phyloP scores from a whole-genome alignment of 2,113 vertebrate species.

The Eublepharis macularius region DNA sequence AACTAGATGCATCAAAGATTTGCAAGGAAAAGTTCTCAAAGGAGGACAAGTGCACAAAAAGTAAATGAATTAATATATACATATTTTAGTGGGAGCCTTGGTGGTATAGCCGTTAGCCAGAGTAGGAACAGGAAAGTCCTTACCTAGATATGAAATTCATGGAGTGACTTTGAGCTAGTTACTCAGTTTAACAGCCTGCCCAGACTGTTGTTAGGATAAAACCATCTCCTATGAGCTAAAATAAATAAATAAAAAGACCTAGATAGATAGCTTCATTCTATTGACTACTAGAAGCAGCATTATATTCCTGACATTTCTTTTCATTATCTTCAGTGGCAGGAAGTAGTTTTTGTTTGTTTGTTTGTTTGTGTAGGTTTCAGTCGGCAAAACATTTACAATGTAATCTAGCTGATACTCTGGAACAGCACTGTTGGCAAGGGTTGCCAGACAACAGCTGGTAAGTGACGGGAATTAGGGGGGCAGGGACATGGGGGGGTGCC shows the following conservation, averaged over 20 bases:
- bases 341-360: not conserved
- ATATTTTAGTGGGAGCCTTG: not conserved
- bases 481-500: too few species aligned
- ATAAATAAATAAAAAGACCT: too few species aligned
- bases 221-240: too few species aligned
- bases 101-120: too few species aligned
- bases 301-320: conserved; percentile 36
- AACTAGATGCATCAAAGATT: conserved; percentile 23
- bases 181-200: too few species aligned
- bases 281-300: not conserved
- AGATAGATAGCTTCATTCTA: conserved; percentile 2
- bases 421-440: not conserved
- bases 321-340: conserved; percentile 15
- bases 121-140: too few species aligned
- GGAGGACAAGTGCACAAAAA: conserved; percentile 21
- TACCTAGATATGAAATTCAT: too few species aligned
- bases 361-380: conserved; percentile 15
- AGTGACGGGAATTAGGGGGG: too few species aligned
- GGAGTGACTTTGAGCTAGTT: too few species aligned
- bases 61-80: conserved; percentile 23
- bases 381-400: not conserved
- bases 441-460: not conserved
- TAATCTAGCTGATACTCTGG: conserved; percentile 2
- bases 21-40: not conserved
- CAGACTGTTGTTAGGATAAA: too few species aligned